Conservation (phyloP, 2,113 vertebrate genomes). For the Bubo bubo region DNA sequence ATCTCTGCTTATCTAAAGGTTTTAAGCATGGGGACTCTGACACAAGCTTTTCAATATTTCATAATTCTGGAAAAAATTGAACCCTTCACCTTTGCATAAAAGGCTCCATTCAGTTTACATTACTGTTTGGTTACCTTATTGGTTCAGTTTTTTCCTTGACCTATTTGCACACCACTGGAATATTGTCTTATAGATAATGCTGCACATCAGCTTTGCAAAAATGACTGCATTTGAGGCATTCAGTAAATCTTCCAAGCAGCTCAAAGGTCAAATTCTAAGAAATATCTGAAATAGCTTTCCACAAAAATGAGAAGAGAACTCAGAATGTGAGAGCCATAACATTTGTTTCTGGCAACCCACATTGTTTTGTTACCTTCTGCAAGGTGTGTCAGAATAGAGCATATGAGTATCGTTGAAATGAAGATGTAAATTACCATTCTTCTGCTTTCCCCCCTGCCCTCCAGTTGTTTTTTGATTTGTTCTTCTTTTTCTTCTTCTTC, state of each 20-base stretch:
- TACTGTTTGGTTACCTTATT: conserved; percentile 42
- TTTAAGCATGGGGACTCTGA: conserved; percentile 27
- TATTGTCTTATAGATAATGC: conserved; percentile 21
- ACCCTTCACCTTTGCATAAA: conserved; percentile 48
- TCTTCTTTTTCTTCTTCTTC: neutral
- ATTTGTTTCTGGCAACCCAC: neutral
- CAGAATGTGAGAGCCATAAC: neutral
- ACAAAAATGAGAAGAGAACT: neutral
- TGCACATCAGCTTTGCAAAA: conserved; percentile 46
- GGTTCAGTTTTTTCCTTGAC: conserved; percentile 47
- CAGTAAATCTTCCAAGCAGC: conserved; percentile 34
- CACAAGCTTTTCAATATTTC: conserved; percentile 50
- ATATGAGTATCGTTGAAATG: neutral
- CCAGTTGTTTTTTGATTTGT: neutral
- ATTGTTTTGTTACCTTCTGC: neutral
- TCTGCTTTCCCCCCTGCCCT: neutral
- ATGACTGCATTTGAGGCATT: conserved; percentile 3
- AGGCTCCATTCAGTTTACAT: conserved; percentile 46
- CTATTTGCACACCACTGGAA: conserved; percentile 56
- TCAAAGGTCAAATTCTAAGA: conserved; percentile 48
- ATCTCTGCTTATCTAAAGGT: conserved; percentile 38
- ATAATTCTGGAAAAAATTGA: conserved; percentile 29
- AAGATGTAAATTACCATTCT: neutral
- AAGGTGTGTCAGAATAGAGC: conserved; percentile 2
- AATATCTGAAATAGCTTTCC: conserved; percentile 51